These are phyloP conservation scores for Neostethus bicornis DNA, from an alignment of 2,797 vertebrate genomes.

Conservation along the genomic window DNA sequence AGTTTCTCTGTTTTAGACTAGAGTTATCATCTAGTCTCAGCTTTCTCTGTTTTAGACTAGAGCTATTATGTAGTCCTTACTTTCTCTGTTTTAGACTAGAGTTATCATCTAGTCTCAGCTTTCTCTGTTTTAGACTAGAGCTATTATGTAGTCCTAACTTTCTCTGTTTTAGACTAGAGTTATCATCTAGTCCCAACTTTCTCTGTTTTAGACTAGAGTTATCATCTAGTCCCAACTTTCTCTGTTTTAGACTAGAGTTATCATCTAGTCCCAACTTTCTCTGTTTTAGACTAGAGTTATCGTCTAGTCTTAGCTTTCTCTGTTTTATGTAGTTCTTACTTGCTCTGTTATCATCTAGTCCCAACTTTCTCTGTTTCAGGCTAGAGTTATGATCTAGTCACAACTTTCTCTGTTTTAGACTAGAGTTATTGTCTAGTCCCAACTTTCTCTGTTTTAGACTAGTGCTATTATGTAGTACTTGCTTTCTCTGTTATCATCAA, in stretches of 20 bases:
- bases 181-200: constrained; percentile 12
- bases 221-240: no score
- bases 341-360: no score
- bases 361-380: no score
- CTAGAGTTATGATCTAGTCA: constrained; percentile 20
- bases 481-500: not conserved
- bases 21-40: constrained; percentile 10
- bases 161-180: constrained; percentile 23
- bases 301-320: no score
- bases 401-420: constrained; percentile 48
- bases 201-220: constrained; percentile 55
- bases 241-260: constrained; percentile 23
- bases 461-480: constrained; percentile 10
- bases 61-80: no score
- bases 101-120: constrained; percentile 15
- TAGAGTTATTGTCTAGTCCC: no score
- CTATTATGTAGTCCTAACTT: no score
- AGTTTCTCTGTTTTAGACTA: no score
- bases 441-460: no score
- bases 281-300: constrained; percentile 58
- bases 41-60: constrained; percentile 51
- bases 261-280: constrained; percentile 9
- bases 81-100: no score
- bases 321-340: constrained; percentile 16
- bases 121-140: constrained; percentile 52